phyloP scores from a whole-genome alignment of 2,888 invertebrate species.

The Leptopterna dolabrata region DNA sequence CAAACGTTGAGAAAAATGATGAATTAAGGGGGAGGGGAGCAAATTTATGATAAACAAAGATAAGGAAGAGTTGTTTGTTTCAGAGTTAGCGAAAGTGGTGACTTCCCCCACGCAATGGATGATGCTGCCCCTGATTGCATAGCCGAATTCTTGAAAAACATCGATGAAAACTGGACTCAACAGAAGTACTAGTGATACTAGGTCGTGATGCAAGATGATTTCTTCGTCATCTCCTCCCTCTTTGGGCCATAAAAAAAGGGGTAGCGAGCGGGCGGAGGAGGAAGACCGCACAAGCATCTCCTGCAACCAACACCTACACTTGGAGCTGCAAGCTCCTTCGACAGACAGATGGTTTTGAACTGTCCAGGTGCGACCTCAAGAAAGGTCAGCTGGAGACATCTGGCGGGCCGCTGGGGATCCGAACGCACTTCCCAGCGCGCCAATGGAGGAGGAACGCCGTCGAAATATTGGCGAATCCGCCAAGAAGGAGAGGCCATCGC shows the following conservation, averaged over 20 bases:
- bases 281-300: neutral
- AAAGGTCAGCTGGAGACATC: constrained; percentile 44
- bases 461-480: too few species aligned
- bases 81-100: too few species aligned
- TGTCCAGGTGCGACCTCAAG: constrained; percentile 47
- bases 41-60: too few species aligned
- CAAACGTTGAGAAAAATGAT: too few species aligned
- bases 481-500: too few species aligned
- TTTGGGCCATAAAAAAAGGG: neutral
- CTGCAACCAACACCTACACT: constrained; percentile 15
- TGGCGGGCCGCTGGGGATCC: neutral
- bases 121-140: too few species aligned
- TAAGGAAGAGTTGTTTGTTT: too few species aligned
- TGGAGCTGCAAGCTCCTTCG: neutral
- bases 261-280: neutral
- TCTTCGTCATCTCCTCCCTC: neutral
- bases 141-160: too few species aligned
- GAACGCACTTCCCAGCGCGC: neutral
- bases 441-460: neutral
- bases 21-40: too few species aligned
- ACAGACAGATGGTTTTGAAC: constrained; percentile 46
- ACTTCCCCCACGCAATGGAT: too few species aligned
- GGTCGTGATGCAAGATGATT: neutral
- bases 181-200: neutral
- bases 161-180: too few species aligned